Evolutionary conservation across 2,797 vertebrate genomes (phyloP).

Genomic region (Nannoperca australis): DNA sequence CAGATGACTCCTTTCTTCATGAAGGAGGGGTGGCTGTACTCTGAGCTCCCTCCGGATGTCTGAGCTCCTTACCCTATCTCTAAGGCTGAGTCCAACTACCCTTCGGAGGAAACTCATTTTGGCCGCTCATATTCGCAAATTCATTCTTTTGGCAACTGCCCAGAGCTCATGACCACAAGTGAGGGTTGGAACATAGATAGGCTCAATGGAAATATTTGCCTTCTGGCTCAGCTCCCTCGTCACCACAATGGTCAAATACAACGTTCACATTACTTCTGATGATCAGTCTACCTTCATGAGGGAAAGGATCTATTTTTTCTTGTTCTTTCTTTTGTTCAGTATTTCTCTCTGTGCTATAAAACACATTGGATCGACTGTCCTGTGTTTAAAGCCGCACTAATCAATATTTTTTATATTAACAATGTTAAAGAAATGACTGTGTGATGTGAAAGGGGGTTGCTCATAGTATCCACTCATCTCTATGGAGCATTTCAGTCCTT

Average conservation of each 20-base stretch:
- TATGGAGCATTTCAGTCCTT: not conserved
- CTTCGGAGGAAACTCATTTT: not conserved
- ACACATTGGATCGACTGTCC: not conserved
- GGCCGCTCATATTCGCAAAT: not conserved
- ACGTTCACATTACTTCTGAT: not conserved
- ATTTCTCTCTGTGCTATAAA: slow-evolving; percentile 5
- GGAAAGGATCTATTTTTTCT: not conserved
- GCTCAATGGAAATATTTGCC: not conserved
- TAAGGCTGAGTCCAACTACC: not conserved
- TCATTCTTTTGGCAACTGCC: not conserved
- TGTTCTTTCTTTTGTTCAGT: not conserved
- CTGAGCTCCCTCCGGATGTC: not conserved
- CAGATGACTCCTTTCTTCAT: not conserved
- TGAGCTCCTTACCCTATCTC: not conserved
- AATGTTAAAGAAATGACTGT: not conserved
- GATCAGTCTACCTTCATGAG: not conserved
- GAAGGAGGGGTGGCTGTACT: not conserved
- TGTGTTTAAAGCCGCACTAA: not conserved
- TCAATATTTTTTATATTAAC: not conserved
- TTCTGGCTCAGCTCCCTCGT: not conserved
- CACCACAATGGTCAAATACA: not conserved
- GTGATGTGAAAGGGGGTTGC: not conserved
- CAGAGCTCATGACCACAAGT: not conserved
- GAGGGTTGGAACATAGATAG: too few species aligned
- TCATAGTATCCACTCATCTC: not conserved